These are phyloP conservation scores for Halictus ligatus DNA, from an alignment of 2,888 invertebrate species.

Conservation along the genomic window DNA sequence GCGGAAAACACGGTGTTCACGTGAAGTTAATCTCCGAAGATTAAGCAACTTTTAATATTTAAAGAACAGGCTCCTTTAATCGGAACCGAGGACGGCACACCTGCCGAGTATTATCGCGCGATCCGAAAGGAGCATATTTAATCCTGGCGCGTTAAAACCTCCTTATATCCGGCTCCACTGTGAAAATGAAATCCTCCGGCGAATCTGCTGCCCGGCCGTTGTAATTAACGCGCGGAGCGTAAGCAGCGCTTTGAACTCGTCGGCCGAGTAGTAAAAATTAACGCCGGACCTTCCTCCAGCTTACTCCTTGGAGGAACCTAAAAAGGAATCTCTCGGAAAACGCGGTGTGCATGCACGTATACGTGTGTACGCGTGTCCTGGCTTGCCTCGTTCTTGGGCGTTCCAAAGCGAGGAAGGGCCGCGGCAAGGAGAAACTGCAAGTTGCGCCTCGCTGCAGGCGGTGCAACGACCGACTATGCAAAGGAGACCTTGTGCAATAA, in stretches of 20 bases:
- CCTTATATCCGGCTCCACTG: neutral
- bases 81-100: neutral
- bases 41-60: neutral
- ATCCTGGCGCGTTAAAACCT: neutral
- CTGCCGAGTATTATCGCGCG: neutral
- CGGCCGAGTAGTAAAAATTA: slow-evolving; percentile 9
- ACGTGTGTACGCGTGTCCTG: neutral
- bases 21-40: neutral
- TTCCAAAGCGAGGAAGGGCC: neutral
- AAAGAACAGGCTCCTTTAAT: neutral
- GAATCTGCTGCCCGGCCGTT: neutral
- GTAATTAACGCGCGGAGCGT: neutral
- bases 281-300: neutral
- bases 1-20: too few relatives aligned
- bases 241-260: neutral
- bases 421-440: neutral
- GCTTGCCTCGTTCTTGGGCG: neutral
- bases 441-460: neutral
- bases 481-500: neutral
- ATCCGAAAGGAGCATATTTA: slow-evolving; percentile 1
- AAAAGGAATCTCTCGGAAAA: neutral
- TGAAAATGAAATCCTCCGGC: neutral
- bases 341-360: neutral
- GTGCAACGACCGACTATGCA: neutral
- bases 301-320: neutral